A percentile compares a stretch with the other conserved stretches of the same genome.
These are phyloP conservation scores for Leptocoma aspasia DNA, from an alignment of 2,113 vertebrate species.

Conservation along the genomic window DNA sequence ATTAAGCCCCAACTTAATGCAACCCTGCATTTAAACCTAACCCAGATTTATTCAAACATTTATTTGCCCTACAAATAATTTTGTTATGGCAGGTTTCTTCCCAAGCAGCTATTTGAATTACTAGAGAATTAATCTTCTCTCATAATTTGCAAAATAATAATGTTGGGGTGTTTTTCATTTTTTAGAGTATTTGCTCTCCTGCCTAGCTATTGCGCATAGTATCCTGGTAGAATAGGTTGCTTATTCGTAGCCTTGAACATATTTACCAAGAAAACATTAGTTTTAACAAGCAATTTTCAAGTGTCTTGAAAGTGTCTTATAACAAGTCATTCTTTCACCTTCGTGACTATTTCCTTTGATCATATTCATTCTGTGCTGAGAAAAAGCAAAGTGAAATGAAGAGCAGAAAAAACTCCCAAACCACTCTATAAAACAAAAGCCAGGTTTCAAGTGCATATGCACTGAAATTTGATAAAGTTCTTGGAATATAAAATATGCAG, in stretches of 20 bases:
- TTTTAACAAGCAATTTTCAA: neutral
- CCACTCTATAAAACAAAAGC: neutral
- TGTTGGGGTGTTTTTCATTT: neutral
- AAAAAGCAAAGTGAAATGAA: neutral
- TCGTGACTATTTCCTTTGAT: neutral
- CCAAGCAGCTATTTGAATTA: neutral
- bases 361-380: neutral
- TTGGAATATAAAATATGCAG: neutral
- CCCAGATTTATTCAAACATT: neutral
- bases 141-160: neutral
- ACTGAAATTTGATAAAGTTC: neutral
- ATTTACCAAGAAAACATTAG: neutral
- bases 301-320: neutral
- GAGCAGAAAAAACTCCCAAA: neutral
- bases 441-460: neutral
- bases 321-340: neutral
- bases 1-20: neutral
- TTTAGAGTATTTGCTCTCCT: neutral
- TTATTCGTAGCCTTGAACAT: neutral
- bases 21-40: neutral
- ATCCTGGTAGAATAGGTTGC: neutral
- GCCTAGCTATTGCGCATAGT: neutral
- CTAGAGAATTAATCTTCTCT: neutral
- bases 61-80: neutral
- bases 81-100: neutral